These are phyloP conservation scores for Dynastes grantii DNA, from an alignment of 2,888 invertebrate genomes.

Conservation along the genomic window DNA sequence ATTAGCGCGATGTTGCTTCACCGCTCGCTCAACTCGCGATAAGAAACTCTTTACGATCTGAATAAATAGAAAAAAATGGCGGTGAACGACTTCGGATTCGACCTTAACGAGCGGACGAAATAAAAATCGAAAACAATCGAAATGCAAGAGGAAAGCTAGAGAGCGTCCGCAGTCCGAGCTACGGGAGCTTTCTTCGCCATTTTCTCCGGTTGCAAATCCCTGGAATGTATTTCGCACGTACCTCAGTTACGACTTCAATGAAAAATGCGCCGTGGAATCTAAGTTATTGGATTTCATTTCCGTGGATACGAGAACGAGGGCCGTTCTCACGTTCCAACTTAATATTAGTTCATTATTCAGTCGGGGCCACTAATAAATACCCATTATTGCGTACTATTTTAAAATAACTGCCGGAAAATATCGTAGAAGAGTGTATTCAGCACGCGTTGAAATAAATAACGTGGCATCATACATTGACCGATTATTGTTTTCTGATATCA, in stretches of 20 bases:
- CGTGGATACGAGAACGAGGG: conserved; percentile 63
- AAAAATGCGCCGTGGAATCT: conserved; percentile 66
- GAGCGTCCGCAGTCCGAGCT: neutral
- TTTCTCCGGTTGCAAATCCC: conserved; percentile 49
- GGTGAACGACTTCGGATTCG: conserved; percentile 24
- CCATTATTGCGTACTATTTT: conserved; percentile 48
- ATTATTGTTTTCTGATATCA: conserved; percentile 24
- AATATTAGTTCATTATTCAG: conserved; percentile 60
- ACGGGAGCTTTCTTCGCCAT: conserved; percentile 25
- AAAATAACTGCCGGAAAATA: conserved; percentile 40
- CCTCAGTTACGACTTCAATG: conserved; percentile 63
- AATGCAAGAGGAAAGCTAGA: conserved; percentile 9
- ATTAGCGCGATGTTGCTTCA: conserved; percentile 41
- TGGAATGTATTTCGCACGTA: conserved; percentile 64
- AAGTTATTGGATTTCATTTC: conserved; percentile 69
- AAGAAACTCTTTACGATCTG: conserved; percentile 31
- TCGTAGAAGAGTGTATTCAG: conserved; percentile 14
- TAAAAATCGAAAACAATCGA: conserved; percentile 39
- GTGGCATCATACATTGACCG: neutral
- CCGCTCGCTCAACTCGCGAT: conserved; percentile 14
- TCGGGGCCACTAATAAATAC: conserved; percentile 48
- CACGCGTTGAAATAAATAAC: conserved; percentile 37
- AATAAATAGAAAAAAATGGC: conserved; percentile 36
- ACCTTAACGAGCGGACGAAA: conserved; percentile 17
- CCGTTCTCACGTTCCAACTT: conserved; percentile 67